Evolutionary conservation across 2,797 vertebrate species (phyloP).

Genomic region (Macropus fuliginosus): DNA sequence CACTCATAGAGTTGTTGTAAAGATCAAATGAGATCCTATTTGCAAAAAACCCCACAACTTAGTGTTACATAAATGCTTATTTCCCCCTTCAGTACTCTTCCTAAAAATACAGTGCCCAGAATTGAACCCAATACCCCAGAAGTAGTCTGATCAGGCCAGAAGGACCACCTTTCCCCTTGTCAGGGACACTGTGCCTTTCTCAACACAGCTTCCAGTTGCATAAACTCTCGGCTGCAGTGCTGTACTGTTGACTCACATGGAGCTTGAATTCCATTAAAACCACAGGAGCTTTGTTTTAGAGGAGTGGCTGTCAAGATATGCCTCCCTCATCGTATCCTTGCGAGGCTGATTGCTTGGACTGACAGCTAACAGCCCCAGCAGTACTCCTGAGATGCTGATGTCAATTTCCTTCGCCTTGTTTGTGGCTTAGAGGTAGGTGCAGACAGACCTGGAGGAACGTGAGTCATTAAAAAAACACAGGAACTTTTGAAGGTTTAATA

Average conservation of each 20-base stretch:
- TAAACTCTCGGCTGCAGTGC: background rate
- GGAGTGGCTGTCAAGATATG: background rate
- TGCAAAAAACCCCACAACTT: background rate
- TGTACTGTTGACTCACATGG: background rate
- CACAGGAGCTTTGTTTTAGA: background rate
- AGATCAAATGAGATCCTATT: background rate
- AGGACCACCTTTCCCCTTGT: background rate
- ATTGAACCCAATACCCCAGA: background rate
- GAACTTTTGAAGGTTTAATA: constrained; percentile 2
- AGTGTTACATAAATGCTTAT: background rate
- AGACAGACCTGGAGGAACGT: background rate
- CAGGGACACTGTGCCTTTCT: background rate
- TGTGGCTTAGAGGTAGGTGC: background rate
- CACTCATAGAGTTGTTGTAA: background rate
- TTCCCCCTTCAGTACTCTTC: background rate
- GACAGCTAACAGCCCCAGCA: background rate
- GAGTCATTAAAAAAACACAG: background rate
- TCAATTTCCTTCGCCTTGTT: background rate
- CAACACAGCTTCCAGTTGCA: background rate
- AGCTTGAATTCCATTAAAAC: background rate
- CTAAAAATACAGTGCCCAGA: background rate
- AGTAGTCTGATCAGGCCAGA: background rate
- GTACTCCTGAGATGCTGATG: background rate
- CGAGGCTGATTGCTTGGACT: background rate
- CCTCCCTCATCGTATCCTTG: background rate